These are phyloP conservation scores for Aporophyla nigra DNA, from an alignment of 2,888 invertebrate genomes.

Conservation along the genomic window DNA sequence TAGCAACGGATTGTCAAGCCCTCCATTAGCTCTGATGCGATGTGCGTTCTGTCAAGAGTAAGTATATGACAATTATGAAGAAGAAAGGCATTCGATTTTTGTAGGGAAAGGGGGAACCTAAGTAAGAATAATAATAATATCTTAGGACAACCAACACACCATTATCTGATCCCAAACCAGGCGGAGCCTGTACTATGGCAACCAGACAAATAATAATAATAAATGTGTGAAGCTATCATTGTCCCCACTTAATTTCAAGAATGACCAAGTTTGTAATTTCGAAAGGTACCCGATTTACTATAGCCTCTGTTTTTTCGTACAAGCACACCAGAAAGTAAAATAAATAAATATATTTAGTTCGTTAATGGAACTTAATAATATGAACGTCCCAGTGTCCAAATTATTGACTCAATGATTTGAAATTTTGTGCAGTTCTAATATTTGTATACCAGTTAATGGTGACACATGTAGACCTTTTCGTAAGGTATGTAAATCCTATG, in stretches of 20 bases:
- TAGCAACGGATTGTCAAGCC: neutral
- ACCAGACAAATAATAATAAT: neutral
- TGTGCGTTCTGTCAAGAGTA: neutral
- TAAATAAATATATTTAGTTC: neutral
- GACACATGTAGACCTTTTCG: no score
- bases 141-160: no score
- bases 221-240: neutral
- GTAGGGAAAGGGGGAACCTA: neutral
- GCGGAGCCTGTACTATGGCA: no score
- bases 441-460: no score
- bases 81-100: neutral
- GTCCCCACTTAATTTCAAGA: neutral
- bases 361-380: neutral
- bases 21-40: neutral
- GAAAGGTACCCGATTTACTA: neutral
- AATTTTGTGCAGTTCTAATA: no score
- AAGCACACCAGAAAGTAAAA: no score
- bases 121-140: neutral
- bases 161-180: no score
- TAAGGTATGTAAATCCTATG: no score
- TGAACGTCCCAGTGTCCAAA: no score
- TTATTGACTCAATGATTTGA: no score
- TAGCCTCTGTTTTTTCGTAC: no score
- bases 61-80: neutral
- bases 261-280: neutral